Conservation (phyloP, 2,888 invertebrate genomes). For the Cataglyphis cursor region DNA sequence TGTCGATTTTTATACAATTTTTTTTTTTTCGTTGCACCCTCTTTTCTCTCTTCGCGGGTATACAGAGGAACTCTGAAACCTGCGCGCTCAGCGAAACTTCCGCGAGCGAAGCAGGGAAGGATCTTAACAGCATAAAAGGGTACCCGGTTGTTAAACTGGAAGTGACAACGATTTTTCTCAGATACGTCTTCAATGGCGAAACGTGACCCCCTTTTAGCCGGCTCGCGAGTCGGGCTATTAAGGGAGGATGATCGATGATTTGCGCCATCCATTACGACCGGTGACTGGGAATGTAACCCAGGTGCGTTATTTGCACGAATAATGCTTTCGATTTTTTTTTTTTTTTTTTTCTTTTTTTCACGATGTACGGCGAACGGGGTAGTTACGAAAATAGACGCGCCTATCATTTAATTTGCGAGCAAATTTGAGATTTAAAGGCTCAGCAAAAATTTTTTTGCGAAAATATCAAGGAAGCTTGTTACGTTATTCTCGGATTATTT, state of each 20-base stretch:
- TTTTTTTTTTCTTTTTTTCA: neutral
- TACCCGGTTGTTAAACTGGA: conserved; percentile 71
- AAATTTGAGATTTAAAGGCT: neutral
- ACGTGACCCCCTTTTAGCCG: conserved; percentile 73
- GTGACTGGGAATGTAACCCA: conserved; percentile 68
- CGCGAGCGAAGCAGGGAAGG: conserved; percentile 12
- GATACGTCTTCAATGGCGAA: conserved; percentile 71
- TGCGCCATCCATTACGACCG: conserved; percentile 71
- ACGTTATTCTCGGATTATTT: neutral
- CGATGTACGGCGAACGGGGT: neutral
- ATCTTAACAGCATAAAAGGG: conserved; percentile 52
- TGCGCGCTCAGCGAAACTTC: conserved; percentile 29
- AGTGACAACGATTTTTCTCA: conserved; percentile 81
- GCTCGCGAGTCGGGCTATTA: conserved; percentile 70
- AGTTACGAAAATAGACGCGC: conserved; percentile 9
- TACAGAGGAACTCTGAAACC: conserved; percentile 20
- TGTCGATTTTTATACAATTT: neutral
- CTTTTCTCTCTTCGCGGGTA: neutral
- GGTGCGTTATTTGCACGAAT: conserved; percentile 51
- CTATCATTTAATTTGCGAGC: neutral
- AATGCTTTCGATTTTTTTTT: conserved; percentile 10
- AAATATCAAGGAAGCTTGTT: neutral
- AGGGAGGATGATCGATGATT: conserved; percentile 83
- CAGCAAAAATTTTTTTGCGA: neutral
- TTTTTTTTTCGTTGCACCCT: neutral